Percentiles rank a stretch among this genome's conserved stretches.
These are phyloP conservation scores for Eurystomus glaucurus DNA, from an alignment of 2,797 vertebrate genomes.

Conservation along the genomic window DNA sequence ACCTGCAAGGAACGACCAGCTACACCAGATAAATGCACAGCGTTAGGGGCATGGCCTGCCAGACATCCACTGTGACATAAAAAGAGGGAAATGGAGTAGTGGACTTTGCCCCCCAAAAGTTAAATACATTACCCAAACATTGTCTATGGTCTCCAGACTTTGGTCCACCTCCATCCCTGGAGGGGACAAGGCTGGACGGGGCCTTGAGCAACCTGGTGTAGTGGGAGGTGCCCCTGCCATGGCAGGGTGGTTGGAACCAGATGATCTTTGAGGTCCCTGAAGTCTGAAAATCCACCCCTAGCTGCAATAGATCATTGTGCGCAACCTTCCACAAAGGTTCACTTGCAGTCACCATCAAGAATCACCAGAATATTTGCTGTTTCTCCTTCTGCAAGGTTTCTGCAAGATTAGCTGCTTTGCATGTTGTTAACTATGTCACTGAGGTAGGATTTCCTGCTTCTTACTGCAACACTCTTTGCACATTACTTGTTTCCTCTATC, in stretches of 20 bases:
- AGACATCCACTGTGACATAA: background rate
- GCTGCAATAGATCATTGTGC: accelerated
- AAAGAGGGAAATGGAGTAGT: background rate
- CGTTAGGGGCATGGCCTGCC: accelerated
- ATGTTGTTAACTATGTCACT: background rate
- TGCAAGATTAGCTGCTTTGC: background rate
- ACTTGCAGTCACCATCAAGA: background rate
- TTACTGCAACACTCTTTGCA: background rate
- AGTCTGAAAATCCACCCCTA: background rate
- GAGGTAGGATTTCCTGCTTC: background rate
- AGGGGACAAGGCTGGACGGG: too few relatives aligned
- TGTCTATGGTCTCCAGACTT: background rate
- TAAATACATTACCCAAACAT: background rate
- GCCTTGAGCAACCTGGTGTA: too few relatives aligned
- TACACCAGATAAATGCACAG: background rate
- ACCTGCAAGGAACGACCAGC: background rate
- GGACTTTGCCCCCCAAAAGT: background rate
- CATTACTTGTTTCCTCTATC: background rate
- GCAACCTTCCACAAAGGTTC: background rate
- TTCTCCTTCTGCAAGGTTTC: background rate
- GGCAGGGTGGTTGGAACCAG: too few relatives aligned
- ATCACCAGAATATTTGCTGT: background rate
- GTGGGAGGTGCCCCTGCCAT: too few relatives aligned
- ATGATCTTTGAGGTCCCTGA: background rate
- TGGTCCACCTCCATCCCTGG: background rate